A percentile compares a stretch with the other conserved stretches of the same genome.
phyloP scores from a whole-genome alignment of 53 echinoderm and acorn worm genomes.

The Mesocentrotus franciscanus region DNA sequence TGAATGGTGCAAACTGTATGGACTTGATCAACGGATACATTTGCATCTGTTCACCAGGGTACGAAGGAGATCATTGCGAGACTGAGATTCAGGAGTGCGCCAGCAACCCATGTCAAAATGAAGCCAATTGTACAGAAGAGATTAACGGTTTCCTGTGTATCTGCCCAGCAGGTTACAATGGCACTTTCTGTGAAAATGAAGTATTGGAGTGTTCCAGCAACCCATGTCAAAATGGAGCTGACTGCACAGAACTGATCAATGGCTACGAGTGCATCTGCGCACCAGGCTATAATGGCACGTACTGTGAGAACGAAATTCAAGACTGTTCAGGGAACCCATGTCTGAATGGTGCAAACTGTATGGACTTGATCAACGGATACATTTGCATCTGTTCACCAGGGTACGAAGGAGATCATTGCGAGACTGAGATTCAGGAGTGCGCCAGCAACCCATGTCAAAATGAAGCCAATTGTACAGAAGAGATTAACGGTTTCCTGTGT shows the following conservation, averaged over 20 bases:
- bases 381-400: conserved; percentile 76
- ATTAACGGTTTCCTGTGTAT: conserved; percentile 58
- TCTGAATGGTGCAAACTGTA: conserved; percentile 72
- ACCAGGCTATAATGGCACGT: conserved; percentile 66
- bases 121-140: conserved; percentile 54
- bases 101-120: conserved; percentile 71
- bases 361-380: conserved; percentile 68
- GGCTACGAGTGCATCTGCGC: conserved; percentile 66
- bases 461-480: conserved; percentile 75
- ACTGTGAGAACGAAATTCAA: conserved; percentile 70
- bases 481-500: conserved; percentile 67
- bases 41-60: conserved; percentile 75
- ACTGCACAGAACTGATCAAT: conserved; percentile 64
- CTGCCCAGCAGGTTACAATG: conserved; percentile 67
- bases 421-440: conserved; percentile 74
- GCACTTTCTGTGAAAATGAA: conserved; percentile 62
- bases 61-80: conserved; percentile 59
- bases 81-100: conserved; percentile 25
- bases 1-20: conserved; percentile 66
- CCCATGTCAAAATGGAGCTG: conserved; percentile 74
- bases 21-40: conserved; percentile 72
- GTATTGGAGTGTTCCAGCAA: conserved; percentile 61
- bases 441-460: conserved; percentile 77
- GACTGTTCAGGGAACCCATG: conserved; percentile 74
- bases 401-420: conserved; percentile 74